Evolutionary conservation across 2,797 vertebrate species (phyloP).

Genomic region (Nyctibius grandis): DNA sequence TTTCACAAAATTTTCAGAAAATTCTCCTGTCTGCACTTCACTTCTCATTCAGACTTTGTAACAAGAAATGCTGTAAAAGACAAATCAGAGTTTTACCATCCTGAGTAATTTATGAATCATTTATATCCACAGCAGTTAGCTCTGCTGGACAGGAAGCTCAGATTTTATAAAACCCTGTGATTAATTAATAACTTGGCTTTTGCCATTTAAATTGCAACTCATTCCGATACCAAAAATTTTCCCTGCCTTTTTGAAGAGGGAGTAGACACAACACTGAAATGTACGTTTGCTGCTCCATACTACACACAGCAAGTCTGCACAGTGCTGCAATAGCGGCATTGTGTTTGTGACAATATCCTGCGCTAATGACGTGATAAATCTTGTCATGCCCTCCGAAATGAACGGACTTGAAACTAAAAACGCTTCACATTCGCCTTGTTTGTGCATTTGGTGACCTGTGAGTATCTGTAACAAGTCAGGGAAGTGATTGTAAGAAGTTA

Average conservation of each 20-base stretch:
- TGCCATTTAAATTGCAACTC: background rate
- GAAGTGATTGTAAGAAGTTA: background rate
- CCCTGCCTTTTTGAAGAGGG: background rate
- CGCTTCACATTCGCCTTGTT: background rate
- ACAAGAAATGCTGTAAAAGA: background rate
- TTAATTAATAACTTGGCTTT: conserved; percentile 18
- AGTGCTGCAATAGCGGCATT: background rate
- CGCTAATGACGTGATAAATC: background rate
- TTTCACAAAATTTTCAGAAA: background rate
- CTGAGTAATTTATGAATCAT: conserved; percentile 44
- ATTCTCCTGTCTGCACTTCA: background rate
- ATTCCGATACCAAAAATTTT: background rate
- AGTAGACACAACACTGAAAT: fast-evolving
- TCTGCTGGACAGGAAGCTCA: conserved; percentile 22
- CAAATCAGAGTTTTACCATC: conserved; percentile 38
- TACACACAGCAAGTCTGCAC: background rate
- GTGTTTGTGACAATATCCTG: background rate
- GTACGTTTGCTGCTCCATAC: background rate
- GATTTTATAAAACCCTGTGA: background rate
- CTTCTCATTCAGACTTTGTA: background rate
- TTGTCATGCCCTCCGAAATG: background rate
- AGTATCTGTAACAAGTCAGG: background rate
- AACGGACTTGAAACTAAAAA: background rate
- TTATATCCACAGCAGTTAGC: conserved; percentile 26
- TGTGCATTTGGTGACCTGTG: background rate